Percentiles rank a stretch among this genome's conserved stretches.
Conservation (phyloP, 2,888 invertebrate species). For the Neoitamus cyanurus region DNA sequence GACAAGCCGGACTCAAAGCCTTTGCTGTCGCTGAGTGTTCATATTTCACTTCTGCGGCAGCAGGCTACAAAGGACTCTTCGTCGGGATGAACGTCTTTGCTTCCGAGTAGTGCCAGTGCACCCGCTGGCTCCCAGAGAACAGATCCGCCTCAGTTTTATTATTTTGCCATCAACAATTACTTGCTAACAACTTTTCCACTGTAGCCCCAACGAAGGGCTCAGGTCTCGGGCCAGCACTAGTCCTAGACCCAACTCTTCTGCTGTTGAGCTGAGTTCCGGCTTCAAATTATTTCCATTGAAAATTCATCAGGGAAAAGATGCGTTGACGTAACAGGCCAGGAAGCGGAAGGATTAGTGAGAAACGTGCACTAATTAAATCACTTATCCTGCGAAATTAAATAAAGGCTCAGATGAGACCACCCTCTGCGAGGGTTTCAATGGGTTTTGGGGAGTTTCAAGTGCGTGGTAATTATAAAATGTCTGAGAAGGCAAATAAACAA, state of each 20-base stretch:
- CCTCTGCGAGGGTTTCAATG: neutral
- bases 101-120: neutral
- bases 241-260: neutral
- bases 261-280: neutral
- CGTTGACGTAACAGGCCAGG: neutral
- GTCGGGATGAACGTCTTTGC: conserved; percentile 9
- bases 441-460: neutral
- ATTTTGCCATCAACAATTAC: neutral
- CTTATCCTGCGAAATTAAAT: neutral
- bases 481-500: conserved; percentile 1
- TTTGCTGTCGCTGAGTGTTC: conserved; percentile 22
- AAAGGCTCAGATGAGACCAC: neutral
- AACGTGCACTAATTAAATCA: conserved; percentile 1
- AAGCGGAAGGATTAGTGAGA: neutral
- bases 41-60: conserved; percentile 26
- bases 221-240: neutral
- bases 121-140: neutral
- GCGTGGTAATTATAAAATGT: neutral
- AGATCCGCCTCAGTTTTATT: conserved; percentile 21
- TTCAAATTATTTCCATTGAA: neutral
- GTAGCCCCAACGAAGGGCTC: neutral
- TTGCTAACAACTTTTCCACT: neutral
- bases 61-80: conserved; percentile 1
- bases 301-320: neutral
- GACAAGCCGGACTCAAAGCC: conserved; percentile 27